Base-by-base conservation (phyloP, 1,140 invertebrate species). In the Orius laevigatus region DNA sequence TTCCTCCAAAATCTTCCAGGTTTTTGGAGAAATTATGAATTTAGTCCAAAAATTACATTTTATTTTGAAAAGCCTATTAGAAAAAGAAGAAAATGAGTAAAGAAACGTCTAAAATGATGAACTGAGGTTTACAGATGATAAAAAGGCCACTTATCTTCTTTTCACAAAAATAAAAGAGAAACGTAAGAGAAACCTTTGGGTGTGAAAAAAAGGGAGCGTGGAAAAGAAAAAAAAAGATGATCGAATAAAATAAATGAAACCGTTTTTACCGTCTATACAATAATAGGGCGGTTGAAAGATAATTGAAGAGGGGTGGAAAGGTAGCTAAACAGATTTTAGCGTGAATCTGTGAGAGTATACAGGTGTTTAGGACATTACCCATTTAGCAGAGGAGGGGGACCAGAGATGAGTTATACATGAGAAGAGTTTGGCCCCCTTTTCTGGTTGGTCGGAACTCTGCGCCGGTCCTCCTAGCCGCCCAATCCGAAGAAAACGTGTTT, bases 261-360 rank as follows among this genome's bases (percentile, higher is more conserved):
- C 25, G 25, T 25, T 25, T 25, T 25, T 25, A 25, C 25, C 25
- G 25, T 25, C 25, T 25, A 25, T 25, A 25, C 25, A 25, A 25
- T 25, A 25, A 25, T 25, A 25, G 25, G 25, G 25, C 25, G 25
- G 25, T 25, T 25, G 25, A 25, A 25, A 25, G 25, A 25, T 25
- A 25, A 25, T 25, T 25, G 25, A 25, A 25, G 25, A 25, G 25
- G 25, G 25, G 25, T 25, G 25, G 25, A 25, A 25, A 25, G 36
- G 36, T 12, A 16, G 36, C 36, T 38, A 38, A 38, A 38, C 36
- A 38, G 36, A 38, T 38, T 38, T 38, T 38, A 38, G n/a, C 36
- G 36, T 38, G 36, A 38, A 38, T 38, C 36, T 38, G 36, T 38
- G 36, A 38, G 36, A 38, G 36, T 38, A 38, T 38, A 38, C 36